Evolutionary conservation across 2,797 vertebrate species (phyloP).

Genomic region (Aphelocoma californica): DNA sequence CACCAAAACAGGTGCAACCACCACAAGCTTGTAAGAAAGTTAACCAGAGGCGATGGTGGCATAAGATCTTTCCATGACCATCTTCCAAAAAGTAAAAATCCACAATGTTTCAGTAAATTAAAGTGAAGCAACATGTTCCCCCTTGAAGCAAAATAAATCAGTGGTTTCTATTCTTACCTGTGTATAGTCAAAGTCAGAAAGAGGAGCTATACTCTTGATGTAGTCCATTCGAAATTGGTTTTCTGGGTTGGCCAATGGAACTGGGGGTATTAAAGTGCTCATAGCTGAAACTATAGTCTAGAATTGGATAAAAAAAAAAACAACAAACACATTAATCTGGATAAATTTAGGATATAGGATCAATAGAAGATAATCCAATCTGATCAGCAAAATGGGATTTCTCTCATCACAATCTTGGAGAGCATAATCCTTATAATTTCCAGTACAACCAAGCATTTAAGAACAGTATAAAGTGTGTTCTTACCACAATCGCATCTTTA

Average conservation of each 20-base stretch:
- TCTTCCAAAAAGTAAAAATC: neutral
- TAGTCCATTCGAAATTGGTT: conserved; percentile 95
- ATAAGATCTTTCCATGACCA: neutral
- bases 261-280: conserved; percentile 93
- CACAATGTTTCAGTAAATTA: neutral
- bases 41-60: neutral
- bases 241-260: conserved; percentile 88
- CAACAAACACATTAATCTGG: conserved; percentile 58
- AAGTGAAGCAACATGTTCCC: neutral
- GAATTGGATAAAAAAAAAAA: conserved; percentile 62
- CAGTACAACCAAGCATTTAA: conserved; percentile 28
- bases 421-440: conserved; percentile 9
- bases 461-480: conserved; percentile 63
- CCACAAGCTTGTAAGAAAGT: neutral
- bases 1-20: neutral
- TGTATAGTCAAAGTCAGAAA: conserved; percentile 96
- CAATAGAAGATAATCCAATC: conserved; percentile 55
- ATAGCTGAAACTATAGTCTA: conserved; percentile 95
- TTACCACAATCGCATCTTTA: conserved; percentile 97
- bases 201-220: conserved; percentile 93
- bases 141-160: neutral
- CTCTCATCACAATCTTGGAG: conserved; percentile 26
- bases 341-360: conserved; percentile 54
- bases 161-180: conserved; percentile 82
- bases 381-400: conserved; percentile 75